phyloP scores from a whole-genome alignment of 2,888 invertebrate species.

The Heliconius erato region DNA sequence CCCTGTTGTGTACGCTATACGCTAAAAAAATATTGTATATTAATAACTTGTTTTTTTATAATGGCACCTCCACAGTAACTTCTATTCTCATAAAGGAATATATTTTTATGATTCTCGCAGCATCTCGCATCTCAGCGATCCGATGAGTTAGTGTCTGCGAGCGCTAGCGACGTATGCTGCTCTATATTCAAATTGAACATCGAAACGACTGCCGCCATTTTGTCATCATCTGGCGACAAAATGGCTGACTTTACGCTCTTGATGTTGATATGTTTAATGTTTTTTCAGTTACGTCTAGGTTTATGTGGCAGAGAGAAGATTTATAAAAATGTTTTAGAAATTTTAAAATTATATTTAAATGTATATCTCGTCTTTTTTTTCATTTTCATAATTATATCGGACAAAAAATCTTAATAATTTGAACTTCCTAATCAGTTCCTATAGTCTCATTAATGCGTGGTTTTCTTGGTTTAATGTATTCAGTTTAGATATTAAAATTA shows the following conservation, averaged over 20 bases:
- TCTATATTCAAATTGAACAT: slow-evolving; percentile 85
- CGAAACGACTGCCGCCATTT: slow-evolving; percentile 79
- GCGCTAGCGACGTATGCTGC: slow-evolving; percentile 84
- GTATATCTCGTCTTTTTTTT: too few relatives aligned
- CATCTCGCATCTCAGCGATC: slow-evolving; percentile 77
- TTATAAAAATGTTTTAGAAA: too few relatives aligned
- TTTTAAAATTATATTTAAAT: too few relatives aligned
- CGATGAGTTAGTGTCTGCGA: slow-evolving; percentile 83
- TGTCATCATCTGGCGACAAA: slow-evolving; percentile 76
- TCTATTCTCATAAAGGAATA: slow-evolving; percentile 73
- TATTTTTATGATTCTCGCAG: slow-evolving; percentile 83
- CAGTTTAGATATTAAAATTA: too few relatives aligned
- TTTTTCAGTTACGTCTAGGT: not conserved
- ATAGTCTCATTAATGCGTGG: too few relatives aligned
- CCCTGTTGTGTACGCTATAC: too few relatives aligned
- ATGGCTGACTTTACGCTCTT: slow-evolving; percentile 71
- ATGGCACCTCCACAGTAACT: slow-evolving; percentile 54
- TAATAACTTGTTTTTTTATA: not conserved
- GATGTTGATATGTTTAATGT: slow-evolving; percentile 50
- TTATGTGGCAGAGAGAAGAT: too few relatives aligned
- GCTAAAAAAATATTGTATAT: too few relatives aligned
- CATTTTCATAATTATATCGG: too few relatives aligned
- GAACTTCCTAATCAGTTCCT: too few relatives aligned
- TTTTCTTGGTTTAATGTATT: too few relatives aligned
- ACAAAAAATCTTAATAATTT: too few relatives aligned